Evolutionary conservation across 1,140 invertebrate genomes (phyloP), one percentile per base, ranked within the genome.

Genomic region (Parasteatoda tepidariorum): DNA sequence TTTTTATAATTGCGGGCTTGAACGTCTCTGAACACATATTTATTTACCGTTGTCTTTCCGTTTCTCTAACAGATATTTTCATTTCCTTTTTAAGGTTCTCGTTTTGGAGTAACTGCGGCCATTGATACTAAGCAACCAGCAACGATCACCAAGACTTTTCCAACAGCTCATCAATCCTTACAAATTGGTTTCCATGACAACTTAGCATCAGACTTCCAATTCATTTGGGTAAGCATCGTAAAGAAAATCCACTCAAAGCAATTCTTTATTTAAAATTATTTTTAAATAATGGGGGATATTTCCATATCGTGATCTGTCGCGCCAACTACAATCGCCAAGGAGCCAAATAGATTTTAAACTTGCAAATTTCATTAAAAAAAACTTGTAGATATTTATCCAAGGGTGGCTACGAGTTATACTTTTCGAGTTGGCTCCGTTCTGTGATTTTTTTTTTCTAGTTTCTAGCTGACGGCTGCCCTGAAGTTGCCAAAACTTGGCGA

Each of bases 151-250:
- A 48, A 76, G 22, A 79, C 62, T 2, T 71, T 85, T 41, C 84
- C 84, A 5, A 75, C 78, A 5, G 48, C 61, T 2, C 71, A 70
- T 41, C 84, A 85, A 7, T 82, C 78, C 2, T 64, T 85, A 22
- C 86, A 88, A 87, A 82, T 88, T 55, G 87, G 88, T 3, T 88
- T 88, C 38, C 85, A 87, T 33, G 84, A 87, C 48, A 76, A 88
- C 64, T 84, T 85, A 70, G 86, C 86, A 1, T 87, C 86, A 26
- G 88, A 88, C 62, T 88, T 88, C 86, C 87, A 88, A 66, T 87
- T 86, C 71, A 86, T 88, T 54, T 88, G 88, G 88, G 88, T 88
- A 78, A 84, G 86, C 85, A 22, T 7, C 9, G 38, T 48, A n/a
- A n/a, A n/a, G n/a, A n/a, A 13, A 3, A 0, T 2, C 1, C 18